phyloP scores from a whole-genome alignment of 2,888 invertebrate species.

The Netelia inedita region DNA sequence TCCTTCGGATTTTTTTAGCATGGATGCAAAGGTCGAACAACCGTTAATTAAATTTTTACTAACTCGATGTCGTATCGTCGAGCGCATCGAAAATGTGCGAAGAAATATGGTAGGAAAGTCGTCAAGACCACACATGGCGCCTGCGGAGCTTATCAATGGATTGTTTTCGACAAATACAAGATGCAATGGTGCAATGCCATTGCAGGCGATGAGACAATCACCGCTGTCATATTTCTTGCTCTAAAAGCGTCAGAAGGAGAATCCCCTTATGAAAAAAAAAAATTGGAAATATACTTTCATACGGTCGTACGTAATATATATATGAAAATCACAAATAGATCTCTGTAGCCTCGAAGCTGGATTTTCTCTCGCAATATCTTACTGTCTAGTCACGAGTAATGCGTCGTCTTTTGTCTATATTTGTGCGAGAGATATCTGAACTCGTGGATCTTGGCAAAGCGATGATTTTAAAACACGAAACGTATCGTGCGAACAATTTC shows the following conservation, averaged over 20 bases:
- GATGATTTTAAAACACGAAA: slow-evolving; percentile 28
- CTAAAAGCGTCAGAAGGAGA: slow-evolving; percentile 4
- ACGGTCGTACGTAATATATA: not conserved
- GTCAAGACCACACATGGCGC: slow-evolving; percentile 18
- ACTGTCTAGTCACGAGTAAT: slow-evolving; percentile 12
- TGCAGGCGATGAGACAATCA: not conserved
- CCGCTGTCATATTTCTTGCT: not conserved
- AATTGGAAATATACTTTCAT: not conserved
- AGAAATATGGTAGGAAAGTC: slow-evolving; percentile 39
- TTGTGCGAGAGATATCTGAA: slow-evolving; percentile 29
- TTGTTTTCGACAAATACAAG: slow-evolving; percentile 31
- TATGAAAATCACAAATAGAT: slow-evolving; percentile 1
- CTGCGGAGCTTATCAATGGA: slow-evolving; percentile 30
- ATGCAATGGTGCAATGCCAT: slow-evolving; percentile 22
- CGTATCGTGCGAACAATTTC: slow-evolving; percentile 18
- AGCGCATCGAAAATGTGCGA: not conserved
- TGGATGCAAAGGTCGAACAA: not conserved
- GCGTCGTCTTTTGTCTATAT: slow-evolving; percentile 6
- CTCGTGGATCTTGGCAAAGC: slow-evolving; percentile 11
- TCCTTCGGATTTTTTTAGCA: not conserved
- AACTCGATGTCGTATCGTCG: not conserved
- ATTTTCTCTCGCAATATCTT: not conserved
- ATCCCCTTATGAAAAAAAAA: not conserved
- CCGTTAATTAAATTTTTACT: not conserved
- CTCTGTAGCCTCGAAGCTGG: slow-evolving; percentile 1